Evolutionary conservation across 1,140 invertebrate species (phyloP), one percentile per base, ranked within the genome.

Genomic region (Batillaria attramentaria): DNA sequence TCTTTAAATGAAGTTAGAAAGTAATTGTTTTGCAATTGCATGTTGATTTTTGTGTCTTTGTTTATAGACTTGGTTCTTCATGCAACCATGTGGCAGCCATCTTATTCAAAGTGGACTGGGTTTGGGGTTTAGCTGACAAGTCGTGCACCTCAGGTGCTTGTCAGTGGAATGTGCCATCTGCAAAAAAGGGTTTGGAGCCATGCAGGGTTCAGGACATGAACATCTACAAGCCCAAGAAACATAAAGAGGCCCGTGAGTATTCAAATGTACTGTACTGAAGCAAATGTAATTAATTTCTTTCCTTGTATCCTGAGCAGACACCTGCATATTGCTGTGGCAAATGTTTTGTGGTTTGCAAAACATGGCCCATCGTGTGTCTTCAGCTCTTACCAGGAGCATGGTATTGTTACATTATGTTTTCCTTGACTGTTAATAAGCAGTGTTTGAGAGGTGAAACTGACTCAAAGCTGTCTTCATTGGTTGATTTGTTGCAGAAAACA

Each of bases 21-120:
- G n/a, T n/a, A n/a, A n/a, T n/a, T n/a, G n/a, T n/a, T n/a, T n/a
- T n/a, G n/a, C n/a, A n/a, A n/a, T n/a, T n/a, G 46, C 46, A 50
- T 50, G 46, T 50, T 50, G 24, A 50, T 50, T 50, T 50, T 8
- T 50, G 24, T 13, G 24, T 13, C 10, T 24, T 50, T 13, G 10
- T 13, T 24, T 50, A 24, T 1, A 82, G 72, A 73, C 46, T 41
- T 6, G 78, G 73, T 8, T 39, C 46, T 13, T 20, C 24, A 24
- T 82, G 77, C 50, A 79, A 79, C 24, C 77, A 81, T 43, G 57
- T 79, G 35, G 72, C 80, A 24, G 77, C 62, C 24, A 13, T 79
- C 2, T 54, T 81, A 1, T 81, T 81, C 37, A 60, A 54, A 37
- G 37, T 81, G 24, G 80, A 81, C 54, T 28, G 50, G 72, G 66